Evolutionary conservation across 1,140 invertebrate genomes (phyloP).

Genomic region (Psilanteris sp.): DNA sequence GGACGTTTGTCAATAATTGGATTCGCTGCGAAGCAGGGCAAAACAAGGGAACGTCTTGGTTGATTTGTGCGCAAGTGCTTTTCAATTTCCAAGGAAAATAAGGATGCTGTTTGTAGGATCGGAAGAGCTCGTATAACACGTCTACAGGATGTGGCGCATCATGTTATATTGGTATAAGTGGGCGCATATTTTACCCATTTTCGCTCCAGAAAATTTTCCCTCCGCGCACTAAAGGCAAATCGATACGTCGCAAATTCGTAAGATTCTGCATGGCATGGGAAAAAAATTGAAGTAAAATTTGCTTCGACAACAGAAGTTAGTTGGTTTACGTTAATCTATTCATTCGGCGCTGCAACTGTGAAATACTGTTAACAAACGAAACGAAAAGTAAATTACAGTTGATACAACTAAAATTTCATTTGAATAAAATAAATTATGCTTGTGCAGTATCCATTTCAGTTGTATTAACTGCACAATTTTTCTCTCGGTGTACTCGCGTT

Average conservation of each 20-base stretch:
- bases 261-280: too few species aligned
- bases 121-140: conserved; percentile 44
- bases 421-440: too few species aligned
- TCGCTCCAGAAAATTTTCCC: conserved; percentile 34
- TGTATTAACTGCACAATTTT: too few species aligned
- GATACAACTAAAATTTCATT: too few species aligned
- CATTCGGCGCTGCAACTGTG: too few species aligned
- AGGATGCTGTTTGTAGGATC: conserved; percentile 49
- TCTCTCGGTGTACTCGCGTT: too few species aligned
- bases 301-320: too few species aligned
- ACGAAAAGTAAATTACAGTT: too few species aligned
- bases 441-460: too few species aligned
- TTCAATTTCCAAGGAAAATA: conserved; percentile 56
- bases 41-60: conserved; percentile 47
- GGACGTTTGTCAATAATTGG: conserved; percentile 20
- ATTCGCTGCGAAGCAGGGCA: neutral
- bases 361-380: too few species aligned
- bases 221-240: conserved; percentile 28
- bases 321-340: too few species aligned
- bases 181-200: conserved; percentile 60
- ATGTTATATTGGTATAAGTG: conserved; percentile 48
- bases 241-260: conserved; percentile 60
- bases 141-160: conserved; percentile 39
- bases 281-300: too few species aligned
- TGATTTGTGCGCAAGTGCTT: conserved; percentile 46